Conservation (phyloP, 2,797 vertebrate genomes). For the Pelobates cultripes region DNA sequence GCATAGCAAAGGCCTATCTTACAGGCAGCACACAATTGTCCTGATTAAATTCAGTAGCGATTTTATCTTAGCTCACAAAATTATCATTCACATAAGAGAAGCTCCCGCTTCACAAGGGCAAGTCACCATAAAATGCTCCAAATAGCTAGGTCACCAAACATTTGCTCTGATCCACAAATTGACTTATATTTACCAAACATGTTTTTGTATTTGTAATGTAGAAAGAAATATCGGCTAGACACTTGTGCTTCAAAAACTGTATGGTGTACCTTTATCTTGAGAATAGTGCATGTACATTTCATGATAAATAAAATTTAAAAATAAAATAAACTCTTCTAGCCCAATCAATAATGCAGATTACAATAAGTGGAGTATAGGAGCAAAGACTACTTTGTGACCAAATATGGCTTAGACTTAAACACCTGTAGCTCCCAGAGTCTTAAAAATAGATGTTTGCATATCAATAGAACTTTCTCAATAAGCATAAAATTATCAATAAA, state of each 20-base stretch:
- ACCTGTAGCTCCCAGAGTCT: slow-evolving; percentile 18
- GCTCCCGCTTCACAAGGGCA: slow-evolving; percentile 66
- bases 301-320: neutral
- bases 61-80: slow-evolving; percentile 62
- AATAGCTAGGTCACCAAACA: slow-evolving; percentile 40
- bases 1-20: slow-evolving; percentile 74
- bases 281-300: slow-evolving; percentile 45
- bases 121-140: slow-evolving; percentile 59
- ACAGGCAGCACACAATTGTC: slow-evolving; percentile 69
- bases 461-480: slow-evolving; percentile 8
- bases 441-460: slow-evolving; percentile 25
- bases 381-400: neutral
- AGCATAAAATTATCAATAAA: too few species aligned
- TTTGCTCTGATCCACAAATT: neutral
- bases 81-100: slow-evolving; percentile 64
- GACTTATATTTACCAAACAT: neutral
- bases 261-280: slow-evolving; percentile 45
- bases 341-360: neutral
- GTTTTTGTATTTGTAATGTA: too few species aligned
- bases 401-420: slow-evolving; percentile 44
- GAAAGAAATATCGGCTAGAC: slow-evolving; percentile 5
- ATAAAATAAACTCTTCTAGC: slow-evolving; percentile 3
- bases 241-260: slow-evolving; percentile 45
- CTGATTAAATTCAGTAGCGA: slow-evolving; percentile 67
- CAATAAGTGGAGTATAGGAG: neutral